Conservation (phyloP, 2,888 invertebrate species). For the Eledona agricola region DNA sequence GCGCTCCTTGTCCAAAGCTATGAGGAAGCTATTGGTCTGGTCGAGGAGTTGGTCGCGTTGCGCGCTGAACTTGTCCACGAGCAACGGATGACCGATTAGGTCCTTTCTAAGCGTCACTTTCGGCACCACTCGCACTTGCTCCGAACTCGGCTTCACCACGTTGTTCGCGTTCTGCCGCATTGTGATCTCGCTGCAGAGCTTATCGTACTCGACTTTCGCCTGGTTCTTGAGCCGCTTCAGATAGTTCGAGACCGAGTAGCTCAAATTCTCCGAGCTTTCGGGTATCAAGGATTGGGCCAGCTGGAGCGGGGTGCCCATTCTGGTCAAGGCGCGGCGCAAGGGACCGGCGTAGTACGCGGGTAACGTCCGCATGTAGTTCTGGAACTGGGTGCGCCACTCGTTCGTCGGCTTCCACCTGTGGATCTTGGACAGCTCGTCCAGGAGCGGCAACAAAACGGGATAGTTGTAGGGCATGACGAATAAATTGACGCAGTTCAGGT, state of each 20-base stretch:
- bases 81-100: constrained; percentile 80
- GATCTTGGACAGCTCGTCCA: constrained; percentile 93
- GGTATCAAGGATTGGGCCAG: constrained; percentile 86
- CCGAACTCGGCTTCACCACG: constrained; percentile 48
- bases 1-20: constrained; percentile 65
- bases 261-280: constrained; percentile 91
- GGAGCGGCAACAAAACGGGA: constrained; percentile 87
- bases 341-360: constrained; percentile 95
- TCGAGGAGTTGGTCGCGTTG: constrained; percentile 87
- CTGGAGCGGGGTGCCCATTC: constrained; percentile 89
- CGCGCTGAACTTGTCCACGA: constrained; percentile 83
- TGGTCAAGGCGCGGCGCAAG: constrained; percentile 85
- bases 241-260: constrained; percentile 92
- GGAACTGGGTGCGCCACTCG: constrained; percentile 93
- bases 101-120: constrained; percentile 76
- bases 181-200: constrained; percentile 82
- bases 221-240: constrained; percentile 95
- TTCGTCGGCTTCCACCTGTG: constrained; percentile 91
- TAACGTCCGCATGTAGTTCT: constrained; percentile 94
- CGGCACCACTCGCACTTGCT: constrained; percentile 64
- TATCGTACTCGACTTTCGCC: constrained; percentile 90
- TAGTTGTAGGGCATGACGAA: constrained; percentile 99
- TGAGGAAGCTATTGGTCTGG: constrained; percentile 79
- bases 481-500: constrained; percentile 91
- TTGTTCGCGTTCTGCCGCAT: constrained; percentile 65